Base-by-base conservation (phyloP, 2,797 vertebrate genomes). In the Hirundo rustica region DNA sequence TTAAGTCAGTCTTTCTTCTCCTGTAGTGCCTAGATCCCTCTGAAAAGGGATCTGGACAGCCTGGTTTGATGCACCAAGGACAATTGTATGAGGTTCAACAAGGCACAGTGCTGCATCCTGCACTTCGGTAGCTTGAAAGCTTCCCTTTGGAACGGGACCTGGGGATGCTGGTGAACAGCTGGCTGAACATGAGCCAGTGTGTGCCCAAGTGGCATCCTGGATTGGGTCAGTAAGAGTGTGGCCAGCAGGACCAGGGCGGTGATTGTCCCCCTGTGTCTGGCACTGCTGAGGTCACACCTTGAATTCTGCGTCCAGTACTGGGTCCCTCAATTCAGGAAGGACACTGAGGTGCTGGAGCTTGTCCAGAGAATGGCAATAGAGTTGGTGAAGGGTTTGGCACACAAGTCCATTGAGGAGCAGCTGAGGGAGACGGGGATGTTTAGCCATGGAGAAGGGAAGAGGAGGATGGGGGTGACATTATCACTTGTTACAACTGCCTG, bases 311-410 rank as follows among this genome's bases (percentile, higher is more conserved):
- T 60, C 6, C 60, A 47, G 2, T 12, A 4, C 40, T 60, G 53
- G 25, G 47, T 11, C 22, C 3, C 15, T 66, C 40, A 53, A 0
- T 42, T 17, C 34, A 29, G 34, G 45, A 77, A 40, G 34, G 51
- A 10, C 29, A 17, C 0, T 65, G 72, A 38, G 29, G 17, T 9
- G 20, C 38, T 47, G 30, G 30, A 27, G 12, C 0, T 0, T 27
- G 25, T 58, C 38, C 38, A 53, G 38, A 40, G 58, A 45, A 42
- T 13, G 58, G 15, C 6, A 65, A 1, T 0, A 22, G 17, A 53
- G n/a, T 17, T 53, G 51, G 21, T 40, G 7, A 53, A 53, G 34
- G 18, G 30, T 40, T 38, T 58, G 66, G 45, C 27, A 26, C 15
- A 23, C 25, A 30, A 38, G 10, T 40, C 34, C 53, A 5, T 13